These are phyloP conservation scores for Rhagoletis zephyria DNA, from an alignment of 1,140 invertebrate genomes.

Conservation along the genomic window DNA sequence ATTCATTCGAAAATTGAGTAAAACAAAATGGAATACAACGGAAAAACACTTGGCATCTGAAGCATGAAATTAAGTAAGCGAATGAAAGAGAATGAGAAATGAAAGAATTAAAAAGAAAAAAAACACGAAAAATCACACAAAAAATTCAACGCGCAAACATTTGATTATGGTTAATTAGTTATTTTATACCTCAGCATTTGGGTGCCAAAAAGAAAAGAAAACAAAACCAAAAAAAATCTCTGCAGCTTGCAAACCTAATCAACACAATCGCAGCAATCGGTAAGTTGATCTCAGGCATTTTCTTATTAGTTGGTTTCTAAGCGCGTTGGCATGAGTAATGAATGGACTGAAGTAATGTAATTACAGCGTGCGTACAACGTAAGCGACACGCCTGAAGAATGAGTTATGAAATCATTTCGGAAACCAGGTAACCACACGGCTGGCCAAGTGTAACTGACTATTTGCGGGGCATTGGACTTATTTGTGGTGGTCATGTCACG, in stretches of 20 bases:
- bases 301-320: background rate
- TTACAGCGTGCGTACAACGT: background rate
- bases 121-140: background rate
- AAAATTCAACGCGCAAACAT: background rate
- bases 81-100: background rate
- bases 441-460: background rate
- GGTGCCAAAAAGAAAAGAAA: background rate
- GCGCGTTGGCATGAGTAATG: background rate
- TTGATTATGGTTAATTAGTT: slow-evolving; percentile 34
- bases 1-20: slow-evolving; percentile 4
- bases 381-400: slow-evolving; percentile 15
- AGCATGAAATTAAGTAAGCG: background rate
- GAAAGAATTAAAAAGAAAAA: background rate
- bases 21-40: background rate
- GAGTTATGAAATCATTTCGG: slow-evolving; percentile 32
- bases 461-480: slow-evolving; percentile 28
- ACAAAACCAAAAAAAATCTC: background rate
- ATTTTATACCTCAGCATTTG: background rate
- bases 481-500: slow-evolving; percentile 28
- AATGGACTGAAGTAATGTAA: background rate
- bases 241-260: background rate
- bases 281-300: background rate
- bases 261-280: background rate
- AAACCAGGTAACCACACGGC: slow-evolving; percentile 12
- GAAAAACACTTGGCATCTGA: background rate